These are phyloP conservation scores for Crenichthys baileyi DNA, from an alignment of 2,797 vertebrate genomes.

Conservation along the genomic window DNA sequence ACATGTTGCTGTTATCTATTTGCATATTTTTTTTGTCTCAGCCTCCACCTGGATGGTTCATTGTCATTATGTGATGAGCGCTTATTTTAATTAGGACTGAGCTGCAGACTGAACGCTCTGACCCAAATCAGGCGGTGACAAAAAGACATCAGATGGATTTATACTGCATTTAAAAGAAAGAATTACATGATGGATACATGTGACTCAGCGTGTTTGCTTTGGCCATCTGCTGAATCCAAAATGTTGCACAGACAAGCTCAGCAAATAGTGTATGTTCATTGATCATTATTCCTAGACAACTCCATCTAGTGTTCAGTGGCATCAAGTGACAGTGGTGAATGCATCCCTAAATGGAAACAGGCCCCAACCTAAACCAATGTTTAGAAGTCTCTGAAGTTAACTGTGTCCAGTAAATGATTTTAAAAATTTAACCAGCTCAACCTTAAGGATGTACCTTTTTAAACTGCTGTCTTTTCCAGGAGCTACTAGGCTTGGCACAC, in stretches of 20 bases:
- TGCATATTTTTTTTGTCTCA: not conserved
- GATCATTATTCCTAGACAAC: not conserved
- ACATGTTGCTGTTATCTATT: not conserved
- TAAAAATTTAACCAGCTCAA: not conserved
- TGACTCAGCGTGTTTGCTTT: constrained; percentile 1
- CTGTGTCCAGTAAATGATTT: not conserved
- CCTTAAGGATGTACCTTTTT: too few relatives aligned
- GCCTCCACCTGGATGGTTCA: constrained; percentile 31
- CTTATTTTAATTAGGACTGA: constrained; percentile 36
- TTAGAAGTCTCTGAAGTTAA: not conserved
- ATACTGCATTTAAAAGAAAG: constrained; percentile 10
- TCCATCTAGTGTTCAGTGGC: not conserved
- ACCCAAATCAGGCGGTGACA: constrained; percentile 19
- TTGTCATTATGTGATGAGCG: constrained; percentile 26
- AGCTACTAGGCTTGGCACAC: too few relatives aligned
- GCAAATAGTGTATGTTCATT: not conserved
- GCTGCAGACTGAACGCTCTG: constrained; percentile 29
- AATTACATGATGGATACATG: constrained; percentile 1
- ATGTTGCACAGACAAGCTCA: constrained; percentile 1
- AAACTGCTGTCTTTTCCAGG: too few relatives aligned
- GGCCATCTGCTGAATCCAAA: constrained; percentile 28
- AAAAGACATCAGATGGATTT: not conserved
- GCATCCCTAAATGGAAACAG: not conserved
- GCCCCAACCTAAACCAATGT: too few relatives aligned
- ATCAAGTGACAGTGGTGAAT: not conserved